Base-by-base conservation (phyloP, 2,797 vertebrate genomes). In the Syngnathus rostellatus region DNA sequence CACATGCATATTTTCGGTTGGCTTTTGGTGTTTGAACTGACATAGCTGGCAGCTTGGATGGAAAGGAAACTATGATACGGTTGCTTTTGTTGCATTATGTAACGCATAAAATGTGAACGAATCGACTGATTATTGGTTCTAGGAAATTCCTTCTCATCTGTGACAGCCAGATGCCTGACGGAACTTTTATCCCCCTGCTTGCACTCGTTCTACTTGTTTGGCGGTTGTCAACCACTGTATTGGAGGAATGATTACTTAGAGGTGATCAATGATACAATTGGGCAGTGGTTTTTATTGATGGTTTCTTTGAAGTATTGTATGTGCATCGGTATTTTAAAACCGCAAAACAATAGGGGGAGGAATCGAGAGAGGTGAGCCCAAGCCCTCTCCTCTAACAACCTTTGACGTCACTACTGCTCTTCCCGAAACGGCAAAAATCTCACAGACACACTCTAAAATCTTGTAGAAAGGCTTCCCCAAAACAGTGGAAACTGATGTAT, bases 21-120 rank as follows among this genome's bases (percentile, higher is more conserved):
- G 19, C 59, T 61, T 61, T 61, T 61, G 37, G 39, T 61, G 19
- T 61, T 61, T 61, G 1, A n/a, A 60, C 12, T 31, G 45, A 46
- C 62, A 46, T 12, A 8, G 8, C 16, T 48, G 16, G 43, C 23
- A 17, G 23, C 41, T 25, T 25, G 43, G 16, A 62, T 45, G 16
- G 31, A 31, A 31, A 31, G 31, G 31, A 31, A 31, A 31, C 31
- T 31, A 31, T 31, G 31, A 31, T 31, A 31, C 31, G 8, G 21
- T 53, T 53, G 8, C 8, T 9, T 51, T 51, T 23, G 17, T 51
- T 51, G 8, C 10, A 3, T 21, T 9, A 53, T 11, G n/a, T 53
- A n/a, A 21, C 2, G 23, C 2, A 9, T 53, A n/a, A 23, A 53
- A 53, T 53, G n/a, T n/a, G n/a, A 50, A 50, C 6, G 2, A 21